Evolutionary conservation across 2,888 invertebrate species (phyloP).

Genomic region (Callosobruchus maculatus): DNA sequence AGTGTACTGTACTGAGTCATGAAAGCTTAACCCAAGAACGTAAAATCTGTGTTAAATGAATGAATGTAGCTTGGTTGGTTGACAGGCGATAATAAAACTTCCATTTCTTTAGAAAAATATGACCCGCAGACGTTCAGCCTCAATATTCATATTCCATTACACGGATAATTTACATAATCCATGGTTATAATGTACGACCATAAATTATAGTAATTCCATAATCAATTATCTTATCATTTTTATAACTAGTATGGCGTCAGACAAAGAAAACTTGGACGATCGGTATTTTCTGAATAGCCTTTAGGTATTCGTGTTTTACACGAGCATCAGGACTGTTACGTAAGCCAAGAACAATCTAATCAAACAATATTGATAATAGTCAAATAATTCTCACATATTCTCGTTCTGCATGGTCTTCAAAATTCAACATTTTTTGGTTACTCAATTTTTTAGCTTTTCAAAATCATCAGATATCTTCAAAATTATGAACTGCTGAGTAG

Average conservation of each 20-base stretch:
- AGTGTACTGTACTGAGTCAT: too few relatives aligned
- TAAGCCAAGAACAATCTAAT: not conserved
- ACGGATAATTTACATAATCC: not conserved
- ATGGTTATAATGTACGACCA: not conserved
- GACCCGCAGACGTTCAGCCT: not conserved
- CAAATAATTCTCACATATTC: too few relatives aligned
- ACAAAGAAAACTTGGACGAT: not conserved
- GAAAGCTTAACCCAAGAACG: too few relatives aligned
- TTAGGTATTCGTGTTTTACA: not conserved
- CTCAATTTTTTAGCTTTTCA: too few relatives aligned
- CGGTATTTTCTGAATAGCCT: not conserved
- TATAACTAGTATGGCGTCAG: not conserved
- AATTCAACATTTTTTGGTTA: too few relatives aligned
- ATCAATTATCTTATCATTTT: not conserved
- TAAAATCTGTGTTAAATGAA: too few relatives aligned
- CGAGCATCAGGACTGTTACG: not conserved
- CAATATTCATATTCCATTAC: not conserved
- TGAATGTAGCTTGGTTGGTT: too few relatives aligned
- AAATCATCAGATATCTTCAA: too few relatives aligned
- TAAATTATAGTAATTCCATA: not conserved
- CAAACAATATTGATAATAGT: not conserved
- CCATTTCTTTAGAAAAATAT: not conserved
- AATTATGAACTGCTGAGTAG: too few relatives aligned
- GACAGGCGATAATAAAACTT: not conserved
- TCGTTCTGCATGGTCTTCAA: too few relatives aligned